These are phyloP conservation scores for Zosterops borbonicus DNA, from an alignment of 2,113 vertebrate species.

Conservation along the genomic window DNA sequence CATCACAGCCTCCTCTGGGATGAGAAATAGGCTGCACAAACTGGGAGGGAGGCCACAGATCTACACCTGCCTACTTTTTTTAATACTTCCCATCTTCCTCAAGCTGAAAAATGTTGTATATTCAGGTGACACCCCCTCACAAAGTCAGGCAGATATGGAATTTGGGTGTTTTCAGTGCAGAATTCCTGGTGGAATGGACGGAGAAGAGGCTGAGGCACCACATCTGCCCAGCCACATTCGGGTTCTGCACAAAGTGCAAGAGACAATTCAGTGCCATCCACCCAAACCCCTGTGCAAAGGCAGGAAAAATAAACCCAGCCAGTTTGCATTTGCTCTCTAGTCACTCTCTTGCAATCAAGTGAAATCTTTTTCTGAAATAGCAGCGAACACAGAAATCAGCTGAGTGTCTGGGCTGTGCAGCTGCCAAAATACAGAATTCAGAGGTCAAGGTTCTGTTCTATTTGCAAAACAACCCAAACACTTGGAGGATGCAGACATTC, in stretches of 20 bases:
- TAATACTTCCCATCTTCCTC: background rate
- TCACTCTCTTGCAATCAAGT: background rate
- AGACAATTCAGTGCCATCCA: background rate
- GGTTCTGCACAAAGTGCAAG: background rate
- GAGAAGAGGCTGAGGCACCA: background rate
- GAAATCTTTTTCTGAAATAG: background rate
- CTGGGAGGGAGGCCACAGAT: background rate
- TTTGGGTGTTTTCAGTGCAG: background rate
- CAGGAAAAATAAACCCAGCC: background rate
- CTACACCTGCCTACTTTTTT: too few relatives aligned
- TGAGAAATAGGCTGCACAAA: background rate
- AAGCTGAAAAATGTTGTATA: background rate
- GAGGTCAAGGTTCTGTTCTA: background rate
- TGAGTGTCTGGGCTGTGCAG: background rate
- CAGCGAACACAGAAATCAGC: background rate
- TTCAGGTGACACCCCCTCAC: accelerated
- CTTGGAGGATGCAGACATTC: background rate
- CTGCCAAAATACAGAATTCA: background rate
- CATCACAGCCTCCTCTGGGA: background rate
- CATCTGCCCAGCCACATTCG: background rate
- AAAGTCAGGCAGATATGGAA: background rate
- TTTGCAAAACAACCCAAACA: background rate
- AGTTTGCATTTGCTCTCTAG: background rate
- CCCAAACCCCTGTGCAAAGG: background rate
- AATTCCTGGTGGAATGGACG: background rate